phyloP scores from a whole-genome alignment of 2,797 vertebrate species.

The Rhinella marina region DNA sequence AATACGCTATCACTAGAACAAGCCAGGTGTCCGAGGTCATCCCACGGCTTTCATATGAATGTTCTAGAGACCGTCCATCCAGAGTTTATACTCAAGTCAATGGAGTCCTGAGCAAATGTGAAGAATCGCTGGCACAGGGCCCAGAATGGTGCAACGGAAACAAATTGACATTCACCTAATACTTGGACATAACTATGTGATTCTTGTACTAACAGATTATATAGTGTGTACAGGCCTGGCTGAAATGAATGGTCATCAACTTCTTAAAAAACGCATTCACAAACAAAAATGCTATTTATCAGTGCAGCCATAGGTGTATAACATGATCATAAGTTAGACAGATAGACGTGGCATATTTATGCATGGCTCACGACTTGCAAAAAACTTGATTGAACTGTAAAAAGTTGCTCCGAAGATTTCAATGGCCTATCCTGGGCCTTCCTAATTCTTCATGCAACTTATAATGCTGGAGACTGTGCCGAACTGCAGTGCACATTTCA shows the following conservation, averaged over 20 bases:
- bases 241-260: not conserved
- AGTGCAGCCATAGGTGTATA: too few species aligned
- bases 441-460: too few species aligned
- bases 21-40: constrained; percentile 27
- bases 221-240: not conserved
- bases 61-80: not conserved
- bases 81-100: constrained; percentile 3
- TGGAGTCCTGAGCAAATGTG: not conserved
- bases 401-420: too few species aligned
- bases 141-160: not conserved
- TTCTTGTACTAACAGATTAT: not conserved
- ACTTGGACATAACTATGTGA: not conserved
- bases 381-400: too few species aligned
- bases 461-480: too few species aligned
- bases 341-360: too few species aligned
- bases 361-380: too few species aligned
- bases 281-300: not conserved
- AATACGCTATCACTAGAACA: constrained; percentile 18
- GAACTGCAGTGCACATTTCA: too few species aligned
- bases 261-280: not conserved
- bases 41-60: constrained; percentile 7
- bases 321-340: too few species aligned
- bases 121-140: not conserved
- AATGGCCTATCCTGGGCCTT: too few species aligned
- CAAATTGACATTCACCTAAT: not conserved